Conservation (phyloP, 2,113 vertebrate species). For the Gasterosteus nipponicus region DNA sequence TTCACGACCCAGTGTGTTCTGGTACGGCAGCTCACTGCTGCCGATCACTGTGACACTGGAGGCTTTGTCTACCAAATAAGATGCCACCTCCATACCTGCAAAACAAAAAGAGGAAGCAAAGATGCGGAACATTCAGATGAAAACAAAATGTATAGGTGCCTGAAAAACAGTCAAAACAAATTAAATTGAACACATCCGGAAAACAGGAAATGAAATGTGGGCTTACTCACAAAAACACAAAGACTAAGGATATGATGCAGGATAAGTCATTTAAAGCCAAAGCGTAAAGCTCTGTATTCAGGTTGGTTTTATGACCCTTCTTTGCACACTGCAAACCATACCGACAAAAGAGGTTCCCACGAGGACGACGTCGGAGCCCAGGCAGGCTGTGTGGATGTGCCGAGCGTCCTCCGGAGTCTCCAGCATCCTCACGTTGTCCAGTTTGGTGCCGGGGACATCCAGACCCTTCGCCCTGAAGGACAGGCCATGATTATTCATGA, state of each 20-base stretch:
- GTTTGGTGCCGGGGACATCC: constrained; percentile 78
- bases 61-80: constrained; percentile 83
- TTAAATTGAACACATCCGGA: not conserved
- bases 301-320: too few relatives aligned
- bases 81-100: constrained; percentile 88
- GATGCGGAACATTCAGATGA: not conserved
- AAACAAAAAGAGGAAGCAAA: not conserved
- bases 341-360: constrained; percentile 89
- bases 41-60: constrained; percentile 82
- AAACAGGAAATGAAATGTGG: not conserved
- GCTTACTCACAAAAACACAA: not conserved
- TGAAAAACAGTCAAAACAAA: not conserved
- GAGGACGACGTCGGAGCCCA: constrained; percentile 77
- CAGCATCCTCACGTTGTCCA: constrained; percentile 80
- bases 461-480: constrained; percentile 78
- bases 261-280: not conserved
- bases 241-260: not conserved
- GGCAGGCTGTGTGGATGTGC: constrained; percentile 78
- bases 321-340: constrained; percentile 51
- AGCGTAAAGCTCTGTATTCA: not conserved
- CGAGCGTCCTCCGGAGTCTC: constrained; percentile 84
- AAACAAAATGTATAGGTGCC: not conserved
- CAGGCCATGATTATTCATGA: constrained; percentile 10
- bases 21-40: constrained; percentile 83
- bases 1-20: constrained; percentile 80